phyloP scores from a whole-genome alignment of 2,113 vertebrate species.

The Pluvialis apricaria region DNA sequence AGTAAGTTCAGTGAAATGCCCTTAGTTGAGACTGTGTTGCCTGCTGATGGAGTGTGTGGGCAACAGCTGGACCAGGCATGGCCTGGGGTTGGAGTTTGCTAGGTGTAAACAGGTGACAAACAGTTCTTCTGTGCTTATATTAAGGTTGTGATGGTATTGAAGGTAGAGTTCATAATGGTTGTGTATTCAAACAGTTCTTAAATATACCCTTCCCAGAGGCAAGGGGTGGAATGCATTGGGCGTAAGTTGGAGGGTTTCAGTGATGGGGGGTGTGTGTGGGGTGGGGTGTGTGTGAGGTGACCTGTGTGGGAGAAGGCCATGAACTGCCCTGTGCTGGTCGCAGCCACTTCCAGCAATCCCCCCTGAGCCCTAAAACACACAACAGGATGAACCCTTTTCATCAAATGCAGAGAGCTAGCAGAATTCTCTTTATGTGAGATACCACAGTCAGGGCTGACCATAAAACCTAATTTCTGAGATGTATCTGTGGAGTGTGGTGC shows the following conservation, averaged over 20 bases:
- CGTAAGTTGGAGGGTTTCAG: background rate
- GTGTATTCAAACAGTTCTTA: background rate
- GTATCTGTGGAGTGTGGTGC: no score
- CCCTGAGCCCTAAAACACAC: background rate
- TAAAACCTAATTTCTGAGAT: background rate
- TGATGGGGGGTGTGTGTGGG: no score
- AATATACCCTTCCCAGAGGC: background rate
- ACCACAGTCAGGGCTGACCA: background rate
- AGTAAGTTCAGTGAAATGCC: background rate
- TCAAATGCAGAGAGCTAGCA: background rate
- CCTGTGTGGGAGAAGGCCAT: background rate
- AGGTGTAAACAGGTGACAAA: background rate
- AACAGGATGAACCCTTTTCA: background rate
- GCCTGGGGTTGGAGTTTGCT: background rate
- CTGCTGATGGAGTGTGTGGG: no score
- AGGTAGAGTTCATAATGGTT: background rate
- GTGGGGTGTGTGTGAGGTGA: no score
- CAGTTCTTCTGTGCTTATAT: background rate
- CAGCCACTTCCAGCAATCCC: background rate
- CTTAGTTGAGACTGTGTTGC: no score
- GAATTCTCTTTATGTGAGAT: background rate
- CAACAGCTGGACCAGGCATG: accelerated
- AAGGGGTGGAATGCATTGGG: background rate
- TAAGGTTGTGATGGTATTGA: background rate
- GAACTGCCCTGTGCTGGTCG: background rate